Conservation (phyloP, 2,113 vertebrate species). For the Gymnocephalus cernua region DNA sequence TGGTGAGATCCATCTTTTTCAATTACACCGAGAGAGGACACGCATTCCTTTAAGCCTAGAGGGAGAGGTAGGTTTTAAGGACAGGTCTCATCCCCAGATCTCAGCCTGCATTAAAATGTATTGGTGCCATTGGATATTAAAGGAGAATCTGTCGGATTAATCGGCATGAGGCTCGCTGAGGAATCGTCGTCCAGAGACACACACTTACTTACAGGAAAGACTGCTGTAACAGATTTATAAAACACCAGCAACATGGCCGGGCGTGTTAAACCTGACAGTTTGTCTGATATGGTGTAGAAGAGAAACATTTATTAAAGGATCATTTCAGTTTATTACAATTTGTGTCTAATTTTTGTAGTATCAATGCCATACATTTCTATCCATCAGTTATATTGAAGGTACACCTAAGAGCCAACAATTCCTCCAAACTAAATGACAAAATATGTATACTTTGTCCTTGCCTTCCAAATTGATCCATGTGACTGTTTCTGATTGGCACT, state of each 20-base stretch:
- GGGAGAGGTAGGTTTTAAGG: constrained; percentile 72
- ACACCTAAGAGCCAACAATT: not conserved
- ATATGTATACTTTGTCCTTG: not conserved
- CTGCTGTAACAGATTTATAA: constrained; percentile 22
- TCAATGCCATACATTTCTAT: not conserved
- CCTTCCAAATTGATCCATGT: not conserved
- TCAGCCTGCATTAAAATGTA: constrained; percentile 76
- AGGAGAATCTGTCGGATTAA: constrained; percentile 72
- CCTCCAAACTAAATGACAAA: not conserved
- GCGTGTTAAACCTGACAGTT: not conserved
- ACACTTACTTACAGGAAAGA: constrained; percentile 50
- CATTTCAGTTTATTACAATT: not conserved
- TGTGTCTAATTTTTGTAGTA: not conserved
- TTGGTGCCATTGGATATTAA: constrained; percentile 71
- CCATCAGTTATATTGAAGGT: not conserved
- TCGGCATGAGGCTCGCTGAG: constrained; percentile 43
- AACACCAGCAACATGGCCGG: constrained; percentile 1
- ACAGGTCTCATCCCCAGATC: constrained; percentile 72
- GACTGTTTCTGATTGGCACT: not conserved
- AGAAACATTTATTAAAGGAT: not conserved
- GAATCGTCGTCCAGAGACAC: constrained; percentile 49
- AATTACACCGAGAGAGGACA: constrained; percentile 77
- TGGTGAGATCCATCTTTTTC: constrained; percentile 82
- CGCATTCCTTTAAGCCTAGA: constrained; percentile 66
- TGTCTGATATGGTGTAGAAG: not conserved